Percentiles rank a stretch among this genome's conserved stretches.
phyloP scores from a whole-genome alignment of 2,888 invertebrate species.

The Dynastes maya region DNA sequence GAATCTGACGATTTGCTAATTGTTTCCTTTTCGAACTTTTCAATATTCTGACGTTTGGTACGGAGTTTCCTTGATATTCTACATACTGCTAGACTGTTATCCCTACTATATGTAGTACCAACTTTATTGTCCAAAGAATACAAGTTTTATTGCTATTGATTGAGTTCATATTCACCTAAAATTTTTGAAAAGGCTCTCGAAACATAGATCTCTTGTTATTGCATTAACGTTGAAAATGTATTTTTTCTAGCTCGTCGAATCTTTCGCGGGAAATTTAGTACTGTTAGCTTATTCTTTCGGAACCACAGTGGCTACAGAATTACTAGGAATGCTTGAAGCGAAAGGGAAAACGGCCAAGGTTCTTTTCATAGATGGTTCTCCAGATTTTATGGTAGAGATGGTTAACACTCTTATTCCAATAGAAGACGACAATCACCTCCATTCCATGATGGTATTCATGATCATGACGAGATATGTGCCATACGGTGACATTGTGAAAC shows the following conservation, averaged over 20 bases:
- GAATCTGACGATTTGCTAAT: no score
- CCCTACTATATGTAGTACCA: no score
- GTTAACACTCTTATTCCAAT: conserved; percentile 69
- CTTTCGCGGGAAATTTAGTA: conserved; percentile 72
- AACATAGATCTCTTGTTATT: background rate
- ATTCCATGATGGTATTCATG: conserved; percentile 73
- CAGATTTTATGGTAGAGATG: conserved; percentile 75
- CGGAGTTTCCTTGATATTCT: no score
- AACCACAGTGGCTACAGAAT: conserved; percentile 81
- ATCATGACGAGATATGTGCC: conserved; percentile 68
- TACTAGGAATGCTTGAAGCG: conserved; percentile 80
- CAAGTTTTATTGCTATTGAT: no score
- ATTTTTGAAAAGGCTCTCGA: background rate
- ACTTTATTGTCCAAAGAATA: no score
- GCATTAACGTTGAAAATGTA: background rate
- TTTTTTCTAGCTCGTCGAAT: conserved; percentile 27
- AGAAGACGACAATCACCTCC: conserved; percentile 70
- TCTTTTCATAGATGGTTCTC: conserved; percentile 85
- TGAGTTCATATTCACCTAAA: no score
- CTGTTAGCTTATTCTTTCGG: conserved; percentile 92
- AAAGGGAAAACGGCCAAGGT: conserved; percentile 75
- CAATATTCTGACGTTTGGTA: no score
- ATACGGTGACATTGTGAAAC: conserved; percentile 38
- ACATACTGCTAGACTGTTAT: no score
- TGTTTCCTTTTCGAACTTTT: no score